Percentiles rank a stretch among this genome's conserved stretches.
These are phyloP conservation scores for Planococcus citri DNA, from an alignment of 1,140 invertebrate genomes.

Conservation along the genomic window DNA sequence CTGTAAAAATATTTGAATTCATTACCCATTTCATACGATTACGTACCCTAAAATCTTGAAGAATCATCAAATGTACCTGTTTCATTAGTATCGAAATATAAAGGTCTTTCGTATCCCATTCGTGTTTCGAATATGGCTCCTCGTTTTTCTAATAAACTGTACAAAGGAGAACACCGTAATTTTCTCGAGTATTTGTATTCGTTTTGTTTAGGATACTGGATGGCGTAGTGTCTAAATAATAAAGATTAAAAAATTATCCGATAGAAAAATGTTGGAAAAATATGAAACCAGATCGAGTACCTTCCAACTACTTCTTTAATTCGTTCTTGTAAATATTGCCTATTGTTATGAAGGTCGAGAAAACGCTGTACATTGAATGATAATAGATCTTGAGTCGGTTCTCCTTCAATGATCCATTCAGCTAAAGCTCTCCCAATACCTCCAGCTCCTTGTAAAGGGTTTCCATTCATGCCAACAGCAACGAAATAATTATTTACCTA, in stretches of 20 bases:
- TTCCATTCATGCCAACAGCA: constrained; percentile 57
- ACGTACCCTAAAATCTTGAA: too few species aligned
- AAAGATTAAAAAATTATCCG: neutral
- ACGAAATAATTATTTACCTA: constrained; percentile 60
- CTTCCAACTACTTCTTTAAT: constrained; percentile 59
- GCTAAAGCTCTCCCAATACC: constrained; percentile 63
- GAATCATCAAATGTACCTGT: constrained; percentile 9
- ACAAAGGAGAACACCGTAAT: constrained; percentile 62
- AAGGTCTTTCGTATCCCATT: constrained; percentile 73
- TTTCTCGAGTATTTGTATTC: constrained; percentile 56
- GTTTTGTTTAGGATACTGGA: constrained; percentile 49
- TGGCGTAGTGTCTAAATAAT: constrained; percentile 41
- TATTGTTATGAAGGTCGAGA: constrained; percentile 68
- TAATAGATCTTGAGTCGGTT: constrained; percentile 49
- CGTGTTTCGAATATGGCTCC: constrained; percentile 70
- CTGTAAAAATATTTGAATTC: neutral
- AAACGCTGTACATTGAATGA: constrained; percentile 59
- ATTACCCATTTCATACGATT: too few species aligned
- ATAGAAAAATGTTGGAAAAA: constrained; percentile 28
- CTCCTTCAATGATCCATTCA: constrained; percentile 58
- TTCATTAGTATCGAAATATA: constrained; percentile 45
- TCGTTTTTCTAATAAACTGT: constrained; percentile 55
- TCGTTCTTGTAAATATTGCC: constrained; percentile 57
- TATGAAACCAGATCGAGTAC: constrained; percentile 27
- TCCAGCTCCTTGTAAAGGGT: constrained; percentile 51